Base-by-base conservation (phyloP, 2,113 vertebrate species). In the Cervus canadensis region DNA sequence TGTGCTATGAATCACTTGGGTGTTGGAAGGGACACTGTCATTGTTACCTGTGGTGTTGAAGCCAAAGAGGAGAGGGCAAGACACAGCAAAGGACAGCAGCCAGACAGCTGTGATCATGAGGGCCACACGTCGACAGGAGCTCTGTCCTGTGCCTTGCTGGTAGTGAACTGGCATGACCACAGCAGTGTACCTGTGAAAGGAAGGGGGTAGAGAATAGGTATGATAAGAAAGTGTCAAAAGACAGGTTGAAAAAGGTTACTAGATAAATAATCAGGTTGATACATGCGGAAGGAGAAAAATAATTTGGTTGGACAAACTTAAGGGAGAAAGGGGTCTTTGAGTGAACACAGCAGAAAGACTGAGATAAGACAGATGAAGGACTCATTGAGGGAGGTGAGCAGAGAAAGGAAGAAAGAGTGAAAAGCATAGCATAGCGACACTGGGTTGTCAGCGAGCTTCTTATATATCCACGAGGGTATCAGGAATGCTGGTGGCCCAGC, bases 151-250 rank as follows among this genome's bases (percentile, higher is more conserved):
- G 98, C 99, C 99, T 91, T 99, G 99, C 92, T 99, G 98, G 86
- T 99, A 99, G 89, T 99, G 98, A 91, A 99, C 99, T 4, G 99
- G 99, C 99, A 99, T 99, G 98, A 99, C 99, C 96, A 99, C 99
- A 0, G 99, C 99, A 0, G 99, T 99, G 98, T 99, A 99, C 98
- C 99, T 99, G 98, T 19, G 76, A 62, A 97, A 30, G 84, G 60
- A 97, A 98, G 48, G 95, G 52, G 92, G 87, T 0, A 52, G 87
- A 94, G 8, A 85, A 93, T 13, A 74, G 94, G 13, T 0, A 1
- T 36, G 15, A 64, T 48, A 64, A 93, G 62, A 87, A 28, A 16
- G 36, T 54, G 25, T 52, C 54, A 25, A 60, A 43, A 83, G 43
- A 79, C 43, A 86, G 43, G 62, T 2, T 36, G 71, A 67, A 56